Evolutionary conservation across 2,797 vertebrate species (phyloP).

Genomic region (Vireo griseus): DNA sequence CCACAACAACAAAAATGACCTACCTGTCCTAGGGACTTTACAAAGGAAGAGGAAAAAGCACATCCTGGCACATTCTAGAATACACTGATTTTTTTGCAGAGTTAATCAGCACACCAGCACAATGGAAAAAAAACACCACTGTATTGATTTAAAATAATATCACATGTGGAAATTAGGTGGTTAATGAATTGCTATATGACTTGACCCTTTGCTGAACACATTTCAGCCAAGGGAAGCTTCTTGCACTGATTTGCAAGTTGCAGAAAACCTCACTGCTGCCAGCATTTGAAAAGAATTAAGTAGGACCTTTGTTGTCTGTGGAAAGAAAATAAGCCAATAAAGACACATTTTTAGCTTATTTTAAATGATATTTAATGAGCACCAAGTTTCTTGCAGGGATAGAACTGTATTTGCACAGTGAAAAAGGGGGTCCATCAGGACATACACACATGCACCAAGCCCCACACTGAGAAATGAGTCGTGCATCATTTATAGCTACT

Average conservation of each 20-base stretch:
- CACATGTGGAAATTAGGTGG: background rate
- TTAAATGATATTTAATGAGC: background rate
- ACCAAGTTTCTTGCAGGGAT: background rate
- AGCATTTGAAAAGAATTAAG: constrained; percentile 22
- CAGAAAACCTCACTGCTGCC: background rate
- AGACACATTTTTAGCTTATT: background rate
- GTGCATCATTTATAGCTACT: constrained; percentile 5
- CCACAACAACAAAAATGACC: background rate
- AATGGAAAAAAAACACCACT: rapidly evolving
- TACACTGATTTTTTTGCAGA: background rate
- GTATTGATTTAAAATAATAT: background rate
- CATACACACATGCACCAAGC: background rate
- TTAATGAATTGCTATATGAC: background rate
- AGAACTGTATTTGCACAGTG: background rate
- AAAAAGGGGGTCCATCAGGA: background rate
- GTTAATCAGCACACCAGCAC: background rate
- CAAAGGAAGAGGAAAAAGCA: background rate
- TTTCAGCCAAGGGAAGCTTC: background rate
- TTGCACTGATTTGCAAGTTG: background rate
- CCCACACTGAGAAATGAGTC: background rate
- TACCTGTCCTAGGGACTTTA: background rate
- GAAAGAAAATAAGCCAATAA: background rate
- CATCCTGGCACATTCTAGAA: background rate
- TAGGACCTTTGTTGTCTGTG: background rate
- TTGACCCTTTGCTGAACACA: background rate